Evolutionary conservation across 1,140 invertebrate genomes (phyloP).

Genomic region (Drosophila bipectinata): DNA sequence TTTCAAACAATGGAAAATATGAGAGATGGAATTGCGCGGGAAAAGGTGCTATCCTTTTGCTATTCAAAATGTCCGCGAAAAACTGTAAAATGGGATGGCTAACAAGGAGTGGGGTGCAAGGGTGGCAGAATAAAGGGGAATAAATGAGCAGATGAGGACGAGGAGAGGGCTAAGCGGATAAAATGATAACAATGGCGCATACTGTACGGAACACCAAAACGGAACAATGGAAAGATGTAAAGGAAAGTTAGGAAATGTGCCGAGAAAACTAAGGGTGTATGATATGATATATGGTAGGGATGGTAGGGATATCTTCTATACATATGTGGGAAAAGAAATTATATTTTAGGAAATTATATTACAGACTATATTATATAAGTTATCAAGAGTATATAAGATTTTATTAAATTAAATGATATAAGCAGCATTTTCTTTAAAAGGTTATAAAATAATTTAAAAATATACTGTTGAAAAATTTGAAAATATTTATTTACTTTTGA

Average conservation of each 20-base stretch:
- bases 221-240: constrained; percentile 7
- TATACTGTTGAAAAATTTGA: no score
- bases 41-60: constrained; percentile 10
- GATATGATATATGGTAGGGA: neutral
- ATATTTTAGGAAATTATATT: no score
- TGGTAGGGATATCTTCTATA: neutral
- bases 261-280: neutral
- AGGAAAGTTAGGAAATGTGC: neutral
- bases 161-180: constrained; percentile 7
- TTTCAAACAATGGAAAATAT: constrained; percentile 1
- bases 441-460: no score
- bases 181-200: constrained; percentile 24
- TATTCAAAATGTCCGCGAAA: constrained; percentile 19
- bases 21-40: neutral
- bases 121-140: neutral
- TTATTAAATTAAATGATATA: no score
- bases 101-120: neutral
- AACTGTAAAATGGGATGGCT: constrained; percentile 6
- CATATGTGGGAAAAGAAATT: no score
- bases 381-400: no score
- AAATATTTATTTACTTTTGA: no score
- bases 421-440: no score
- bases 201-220: constrained; percentile 10
- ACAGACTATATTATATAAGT: no score
- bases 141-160: neutral